Evolutionary conservation across 2,888 invertebrate species (phyloP).

Genomic region (Mystacides longicornis): DNA sequence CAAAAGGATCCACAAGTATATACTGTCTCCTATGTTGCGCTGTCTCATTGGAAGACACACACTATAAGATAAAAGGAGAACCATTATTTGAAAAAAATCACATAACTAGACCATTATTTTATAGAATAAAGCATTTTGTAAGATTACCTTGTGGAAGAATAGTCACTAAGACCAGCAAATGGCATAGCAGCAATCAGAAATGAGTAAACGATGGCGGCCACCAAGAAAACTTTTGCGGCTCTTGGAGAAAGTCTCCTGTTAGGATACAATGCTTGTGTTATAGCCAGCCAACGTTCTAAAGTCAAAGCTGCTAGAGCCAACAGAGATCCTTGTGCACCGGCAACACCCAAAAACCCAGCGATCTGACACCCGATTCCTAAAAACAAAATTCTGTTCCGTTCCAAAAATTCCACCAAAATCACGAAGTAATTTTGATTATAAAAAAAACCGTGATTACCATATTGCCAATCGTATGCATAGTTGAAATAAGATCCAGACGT

Average conservation of each 20-base stretch:
- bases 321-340: conserved; percentile 80
- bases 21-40: conserved; percentile 57
- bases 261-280: conserved; percentile 74
- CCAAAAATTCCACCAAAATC: no score
- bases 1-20: conserved; percentile 68
- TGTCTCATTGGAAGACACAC: conserved; percentile 87
- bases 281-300: conserved; percentile 77
- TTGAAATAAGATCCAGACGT: conserved; percentile 85
- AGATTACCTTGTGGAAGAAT: conserved; percentile 60
- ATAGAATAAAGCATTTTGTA: neutral
- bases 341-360: conserved; percentile 83
- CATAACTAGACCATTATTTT: neutral
- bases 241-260: conserved; percentile 70
- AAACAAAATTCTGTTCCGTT: neutral
- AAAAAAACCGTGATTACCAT: no score
- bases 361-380: conserved; percentile 71
- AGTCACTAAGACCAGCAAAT: conserved; percentile 76
- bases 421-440: no score
- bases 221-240: conserved; percentile 68
- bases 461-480: conserved; percentile 61
- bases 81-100: neutral
- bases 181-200: conserved; percentile 72
- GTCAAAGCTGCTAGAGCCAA: conserved; percentile 83
- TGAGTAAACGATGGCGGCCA: conserved; percentile 72
- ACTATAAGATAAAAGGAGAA: conserved; percentile 36